These are phyloP conservation scores for Drosophila jambulina DNA, from an alignment of 1,140 invertebrate species.

Conservation along the genomic window DNA sequence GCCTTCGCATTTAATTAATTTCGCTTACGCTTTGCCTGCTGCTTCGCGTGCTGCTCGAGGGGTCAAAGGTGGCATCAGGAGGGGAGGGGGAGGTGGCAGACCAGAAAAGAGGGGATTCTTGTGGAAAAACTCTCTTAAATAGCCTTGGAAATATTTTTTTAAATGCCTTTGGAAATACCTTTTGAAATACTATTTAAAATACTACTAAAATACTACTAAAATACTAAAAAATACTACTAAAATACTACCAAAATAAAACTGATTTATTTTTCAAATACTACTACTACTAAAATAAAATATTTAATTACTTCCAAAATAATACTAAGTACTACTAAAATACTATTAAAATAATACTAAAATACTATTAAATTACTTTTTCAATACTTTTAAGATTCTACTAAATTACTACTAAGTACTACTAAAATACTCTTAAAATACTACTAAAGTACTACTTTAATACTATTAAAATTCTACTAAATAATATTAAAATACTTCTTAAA, in stretches of 20 bases:
- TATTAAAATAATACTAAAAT: not conserved
- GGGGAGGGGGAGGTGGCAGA: not conserved
- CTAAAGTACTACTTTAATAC: not conserved
- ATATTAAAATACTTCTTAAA: not conserved
- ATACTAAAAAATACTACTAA: not conserved
- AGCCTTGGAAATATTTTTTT: not conserved
- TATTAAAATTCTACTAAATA: not conserved
- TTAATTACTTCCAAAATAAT: not conserved
- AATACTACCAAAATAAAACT: too few relatives aligned
- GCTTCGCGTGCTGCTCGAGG: conserved; percentile 33
- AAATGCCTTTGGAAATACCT: not conserved
- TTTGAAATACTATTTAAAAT: not conserved
- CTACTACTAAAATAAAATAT: not conserved
- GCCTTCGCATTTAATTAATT: conserved; percentile 73
- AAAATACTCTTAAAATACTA: not conserved
- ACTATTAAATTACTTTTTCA: not conserved
- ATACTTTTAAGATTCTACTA: too few relatives aligned
- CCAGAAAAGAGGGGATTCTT: too few relatives aligned
- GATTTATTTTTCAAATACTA: not conserved
- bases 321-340: not conserved
- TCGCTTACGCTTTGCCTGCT: conserved; percentile 44
- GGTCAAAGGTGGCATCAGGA: not conserved
- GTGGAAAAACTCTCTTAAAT: not conserved
- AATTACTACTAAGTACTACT: too few relatives aligned
- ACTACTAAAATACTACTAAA: not conserved